A percentile compares a stretch with the other conserved stretches of the same genome.
These are phyloP conservation scores for Octodonta nipae DNA, from an alignment of 2,888 invertebrate species.

Conservation along the genomic window DNA sequence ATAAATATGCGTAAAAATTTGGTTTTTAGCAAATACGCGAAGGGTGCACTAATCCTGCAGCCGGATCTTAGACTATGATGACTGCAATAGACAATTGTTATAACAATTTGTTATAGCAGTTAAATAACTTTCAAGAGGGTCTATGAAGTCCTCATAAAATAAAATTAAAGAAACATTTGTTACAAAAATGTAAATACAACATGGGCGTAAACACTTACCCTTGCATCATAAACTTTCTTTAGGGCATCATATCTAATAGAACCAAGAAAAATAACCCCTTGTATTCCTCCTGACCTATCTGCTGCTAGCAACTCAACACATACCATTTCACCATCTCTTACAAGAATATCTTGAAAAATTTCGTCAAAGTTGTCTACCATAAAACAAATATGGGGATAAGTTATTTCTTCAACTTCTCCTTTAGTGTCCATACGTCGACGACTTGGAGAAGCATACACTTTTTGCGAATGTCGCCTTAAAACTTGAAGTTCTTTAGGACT, in stretches of 20 bases:
- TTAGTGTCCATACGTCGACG: constrained; percentile 94
- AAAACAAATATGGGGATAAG: constrained; percentile 97
- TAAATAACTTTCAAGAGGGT: too few relatives aligned
- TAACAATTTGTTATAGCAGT: too few relatives aligned
- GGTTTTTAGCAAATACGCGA: too few relatives aligned
- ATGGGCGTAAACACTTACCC: constrained; percentile 72
- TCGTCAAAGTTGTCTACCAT: constrained; percentile 99
- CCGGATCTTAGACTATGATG: too few relatives aligned
- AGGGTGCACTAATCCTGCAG: too few relatives aligned
- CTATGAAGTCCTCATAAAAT: too few relatives aligned
- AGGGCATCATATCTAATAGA: constrained; percentile 95
- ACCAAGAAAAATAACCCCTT: constrained; percentile 91
- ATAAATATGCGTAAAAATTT: too few relatives aligned
- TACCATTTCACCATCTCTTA: constrained; percentile 96
- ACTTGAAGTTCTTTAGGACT: constrained; percentile 96
- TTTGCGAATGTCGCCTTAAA: constrained; percentile 76
- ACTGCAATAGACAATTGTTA: too few relatives aligned
- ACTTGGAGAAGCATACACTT: constrained; percentile 93
- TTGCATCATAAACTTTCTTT: constrained; percentile 88
- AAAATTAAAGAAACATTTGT: too few relatives aligned
- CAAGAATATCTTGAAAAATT: constrained; percentile 94
- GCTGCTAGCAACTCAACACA: constrained; percentile 93
- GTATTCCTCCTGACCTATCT: constrained; percentile 71
- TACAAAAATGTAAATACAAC: too few relatives aligned
- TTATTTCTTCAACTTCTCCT: constrained; percentile 95